Evolutionary conservation across 2,888 invertebrate genomes (phyloP).

Genomic region (Loripinus fragilis): DNA sequence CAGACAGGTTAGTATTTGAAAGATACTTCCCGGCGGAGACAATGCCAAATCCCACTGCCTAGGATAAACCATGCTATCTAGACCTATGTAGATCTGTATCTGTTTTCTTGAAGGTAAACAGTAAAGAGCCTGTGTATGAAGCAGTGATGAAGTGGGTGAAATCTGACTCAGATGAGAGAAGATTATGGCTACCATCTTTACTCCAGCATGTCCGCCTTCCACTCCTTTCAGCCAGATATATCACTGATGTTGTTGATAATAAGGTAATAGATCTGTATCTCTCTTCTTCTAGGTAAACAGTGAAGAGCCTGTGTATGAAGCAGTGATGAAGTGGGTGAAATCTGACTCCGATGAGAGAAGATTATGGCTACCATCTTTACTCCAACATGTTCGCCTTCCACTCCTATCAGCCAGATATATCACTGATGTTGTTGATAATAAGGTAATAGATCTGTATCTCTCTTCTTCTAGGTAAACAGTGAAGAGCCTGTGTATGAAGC

Average conservation of each 20-base stretch:
- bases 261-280: too few relatives aligned
- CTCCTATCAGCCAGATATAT: slow-evolving; percentile 79
- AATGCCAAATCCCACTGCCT: background rate
- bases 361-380: slow-evolving; percentile 73
- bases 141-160: too few relatives aligned
- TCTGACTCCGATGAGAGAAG: slow-evolving; percentile 66
- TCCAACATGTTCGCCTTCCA: slow-evolving; percentile 79
- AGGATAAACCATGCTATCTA: background rate
- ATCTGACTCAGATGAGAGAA: slow-evolving; percentile 65
- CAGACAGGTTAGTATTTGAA: too few relatives aligned
- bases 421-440: slow-evolving; percentile 82
- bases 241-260: slow-evolving; percentile 82
- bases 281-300: slow-evolving; percentile 2
- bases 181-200: slow-evolving; percentile 73
- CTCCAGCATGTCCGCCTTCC: slow-evolving; percentile 79
- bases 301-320: slow-evolving; percentile 81
- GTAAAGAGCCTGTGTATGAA: slow-evolving; percentile 80
- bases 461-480: slow-evolving; percentile 3
- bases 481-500: slow-evolving; percentile 82
- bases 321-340: too few relatives aligned
- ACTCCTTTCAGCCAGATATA: slow-evolving; percentile 77
- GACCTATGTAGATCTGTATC: too few relatives aligned
- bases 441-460: too few relatives aligned
- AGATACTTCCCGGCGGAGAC: too few relatives aligned
- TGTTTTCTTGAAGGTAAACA: background rate